Evolutionary conservation across 2,113 vertebrate genomes (phyloP), one percentile per base, ranked within the genome.

Genomic region (Orientallactaga bullata): DNA sequence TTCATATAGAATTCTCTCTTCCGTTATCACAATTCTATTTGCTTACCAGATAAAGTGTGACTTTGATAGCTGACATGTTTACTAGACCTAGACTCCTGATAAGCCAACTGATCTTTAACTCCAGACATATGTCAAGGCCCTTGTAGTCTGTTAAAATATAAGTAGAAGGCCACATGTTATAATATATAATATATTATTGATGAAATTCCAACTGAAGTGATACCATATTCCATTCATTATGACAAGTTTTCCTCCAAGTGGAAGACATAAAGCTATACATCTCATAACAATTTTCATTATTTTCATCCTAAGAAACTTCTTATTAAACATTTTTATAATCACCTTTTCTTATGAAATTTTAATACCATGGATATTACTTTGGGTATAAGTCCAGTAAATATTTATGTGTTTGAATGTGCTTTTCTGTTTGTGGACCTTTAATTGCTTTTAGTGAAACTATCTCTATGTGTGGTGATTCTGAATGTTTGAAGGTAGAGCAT

Each of bases 31-130:
- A 55, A 3, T 58, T 7, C n/a, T 68, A 15, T 37, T 60, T 16
- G 18, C 35, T 73, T 86, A 61, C 16, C 26, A 69, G 26, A 89
- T 16, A n/a, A 9, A 71, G 1, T 71, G 32, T 51, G 39, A 47
- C 37, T 89, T 95, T 92, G 37, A 83, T 37, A 69, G 47, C 58
- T 87, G 17, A 37, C 60, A 83, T 61, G 35, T 42, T 35, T 89
- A 35, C 68, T 51, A 63, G 13, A 83, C 21, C 42, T 37, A n/a
- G 68, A 78, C 3, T 21, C 83, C 15, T 63, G 37, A 88, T 76
- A 11, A 77, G 55, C 88, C 37, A 72, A 88, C 68, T 68, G 20
- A 65, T 35, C 35, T 88, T 0, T 51, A 86, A 32, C 11, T 69
- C 74, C n/a, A 72, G 58, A 73, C 7, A 91, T 0, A 78, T 9